Base-by-base conservation (phyloP, 2,888 invertebrate genomes). In the Scaptomyza flava region DNA sequence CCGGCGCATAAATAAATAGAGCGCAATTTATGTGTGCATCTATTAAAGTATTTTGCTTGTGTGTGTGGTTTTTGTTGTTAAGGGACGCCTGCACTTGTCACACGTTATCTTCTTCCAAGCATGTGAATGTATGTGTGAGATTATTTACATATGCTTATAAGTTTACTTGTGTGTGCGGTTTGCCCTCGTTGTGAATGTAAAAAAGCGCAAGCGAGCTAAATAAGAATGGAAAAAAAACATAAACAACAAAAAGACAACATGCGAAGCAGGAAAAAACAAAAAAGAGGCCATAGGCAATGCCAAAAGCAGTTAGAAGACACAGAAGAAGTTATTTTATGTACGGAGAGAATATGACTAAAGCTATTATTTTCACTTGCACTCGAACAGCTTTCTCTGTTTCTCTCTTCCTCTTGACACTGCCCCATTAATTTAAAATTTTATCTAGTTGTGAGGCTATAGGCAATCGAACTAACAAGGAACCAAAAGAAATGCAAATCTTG, bases 21-120 rank as follows among this genome's bases (percentile, higher is more conserved):
- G 67, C 72, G 74, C 72, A 86, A 81, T 81, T 83, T 81, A 82
- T 81, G 83, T 85, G 63, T 81, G 86, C 86, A 81, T 86, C 80
- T 86, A 77, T 72, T 80, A 85, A 76, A 68, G 64, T 70, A 47
- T 53, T 62, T 52, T 36, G 58, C 47, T 53, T 38, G n/a, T 43
- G 59, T 47, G 51, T 38, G n/a, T 45, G n/a, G n/a, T 45, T 50
- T 50, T 20, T 31, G 5, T 34, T 52, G 11, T 47, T 65, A 58
- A 53, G 69, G 66, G 69, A 61, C 63, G 75, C 78, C 76, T 77
- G 79, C 79, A 75, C 76, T 79, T 77, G 77, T 77, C 77, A 77
- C 77, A 76, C 76, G 79, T 77, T 79, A 76, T 79, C 75, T 71
- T 72, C 68, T 68, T 68, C 52, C 69, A 67, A 62, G 31, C 47